These are phyloP conservation scores for Danaus plexippus DNA, from an alignment of 1,140 invertebrate species.

Conservation along the genomic window DNA sequence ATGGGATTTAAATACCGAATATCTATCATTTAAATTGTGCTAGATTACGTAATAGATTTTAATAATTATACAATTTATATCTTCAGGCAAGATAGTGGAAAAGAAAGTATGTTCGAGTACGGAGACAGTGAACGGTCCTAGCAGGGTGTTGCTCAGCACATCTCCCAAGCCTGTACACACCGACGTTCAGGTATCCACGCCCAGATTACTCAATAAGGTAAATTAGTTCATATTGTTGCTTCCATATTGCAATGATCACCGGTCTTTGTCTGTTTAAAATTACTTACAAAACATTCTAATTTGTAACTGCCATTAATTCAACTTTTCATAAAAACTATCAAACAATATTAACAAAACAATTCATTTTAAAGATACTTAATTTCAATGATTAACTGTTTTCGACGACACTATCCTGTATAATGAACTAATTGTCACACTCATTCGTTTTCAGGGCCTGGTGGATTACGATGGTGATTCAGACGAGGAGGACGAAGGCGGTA, in stretches of 20 bases:
- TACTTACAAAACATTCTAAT: no score
- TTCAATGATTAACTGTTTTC: no score
- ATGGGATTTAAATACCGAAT: no score
- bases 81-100: slow-evolving; percentile 74
- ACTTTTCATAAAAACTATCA: no score
- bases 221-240: slow-evolving; percentile 40
- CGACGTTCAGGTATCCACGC: slow-evolving; percentile 68
- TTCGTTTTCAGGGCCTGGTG: slow-evolving; percentile 84
- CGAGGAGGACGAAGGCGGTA: slow-evolving; percentile 90
- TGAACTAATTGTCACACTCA: neutral
- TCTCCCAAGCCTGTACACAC: slow-evolving; percentile 47
- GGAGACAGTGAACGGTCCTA: slow-evolving; percentile 60
- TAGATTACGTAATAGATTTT: no score
- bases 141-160: slow-evolving; percentile 44
- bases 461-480: slow-evolving; percentile 97
- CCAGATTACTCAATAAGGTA: slow-evolving; percentile 72
- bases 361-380: no score
- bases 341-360: no score
- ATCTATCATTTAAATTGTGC: no score
- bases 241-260: neutral
- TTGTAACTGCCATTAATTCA: no score
- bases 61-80: slow-evolving; percentile 14
- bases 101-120: slow-evolving; percentile 72
- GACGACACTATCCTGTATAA: neutral
- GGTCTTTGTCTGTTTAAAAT: no score